Evolutionary conservation across 2,113 vertebrate genomes (phyloP), one percentile per base, ranked within the genome.

Genomic region (Spilogale gracilis): DNA sequence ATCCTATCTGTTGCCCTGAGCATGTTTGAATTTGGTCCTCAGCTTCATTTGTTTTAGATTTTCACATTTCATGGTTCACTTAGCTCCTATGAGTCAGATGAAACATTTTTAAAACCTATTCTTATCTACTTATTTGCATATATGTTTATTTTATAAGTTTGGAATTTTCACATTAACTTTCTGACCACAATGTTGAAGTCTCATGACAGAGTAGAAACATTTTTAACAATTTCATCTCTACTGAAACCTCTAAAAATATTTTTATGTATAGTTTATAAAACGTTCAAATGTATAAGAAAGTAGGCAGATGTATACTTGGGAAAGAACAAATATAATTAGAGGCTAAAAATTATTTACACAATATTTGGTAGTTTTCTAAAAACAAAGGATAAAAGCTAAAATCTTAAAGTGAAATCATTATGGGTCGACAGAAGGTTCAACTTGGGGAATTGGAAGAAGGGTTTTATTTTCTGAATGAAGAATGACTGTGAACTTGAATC

Each of bases 11-110:
- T 78, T 89, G 38, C 18, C 27, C 50, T 97, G 18, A 5, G 61
- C 1, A 23, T 67, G 32, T 65, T 96, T 85, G 65, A 45, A 11
- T 85, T 95, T 84, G 13, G 65, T 96, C 56, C 43, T 97, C 67
- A 93, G 12, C 45, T 98, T 67, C 61, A 48, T 30, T 45, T 76
- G 69, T 87, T 97, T 96, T 67, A 95, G 3, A 89, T 86, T 96
- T 97, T 97, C 60, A 95, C 58, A 38, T 96, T 96, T 97, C 78
- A 96, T 78, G 5, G 78, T 85, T 98, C 86, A 91, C 5, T 96
- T 96, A 96, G 60, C 67, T 52, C 11, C 63, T 94, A 4, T 16
- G 21, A 96, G 3, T 78, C 65, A 97, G 13, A 82, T 83, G 56
- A 96, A 91, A 43, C 43, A 79, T 23, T 56, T 94, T 2, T 63